Evolutionary conservation across 2,113 vertebrate genomes (phyloP).

Genomic region (Myrmophylax atrothorax): DNA sequence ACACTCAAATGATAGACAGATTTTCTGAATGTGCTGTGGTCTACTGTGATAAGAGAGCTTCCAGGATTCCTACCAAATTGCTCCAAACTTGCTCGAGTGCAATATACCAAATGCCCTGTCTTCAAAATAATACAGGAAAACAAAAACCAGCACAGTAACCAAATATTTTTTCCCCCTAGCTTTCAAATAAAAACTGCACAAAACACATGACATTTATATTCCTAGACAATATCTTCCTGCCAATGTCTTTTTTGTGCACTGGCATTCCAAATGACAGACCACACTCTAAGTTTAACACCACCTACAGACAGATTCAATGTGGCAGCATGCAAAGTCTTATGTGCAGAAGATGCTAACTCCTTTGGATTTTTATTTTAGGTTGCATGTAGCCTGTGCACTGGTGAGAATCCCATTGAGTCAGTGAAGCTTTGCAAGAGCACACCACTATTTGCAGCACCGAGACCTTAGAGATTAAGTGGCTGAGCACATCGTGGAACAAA

Average conservation of each 20-base stretch:
- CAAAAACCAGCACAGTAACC: neutral
- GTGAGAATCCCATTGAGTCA: slow-evolving; percentile 1
- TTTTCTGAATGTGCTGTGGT: slow-evolving; percentile 75
- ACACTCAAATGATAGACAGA: slow-evolving; percentile 78
- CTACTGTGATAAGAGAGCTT: slow-evolving; percentile 69
- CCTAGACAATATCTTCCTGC: slow-evolving; percentile 16
- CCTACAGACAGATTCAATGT: neutral
- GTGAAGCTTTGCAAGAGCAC: neutral
- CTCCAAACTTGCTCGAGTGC: slow-evolving; percentile 62
- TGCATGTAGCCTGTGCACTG: neutral
- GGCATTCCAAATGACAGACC: slow-evolving; percentile 21
- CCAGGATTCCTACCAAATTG: slow-evolving; percentile 64
- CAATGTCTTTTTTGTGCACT: slow-evolving; percentile 34
- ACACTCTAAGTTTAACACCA: slow-evolving; percentile 27
- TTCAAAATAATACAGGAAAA: slow-evolving; percentile 18
- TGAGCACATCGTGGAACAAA: neutral
- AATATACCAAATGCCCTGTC: slow-evolving; percentile 46
- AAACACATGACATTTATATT: slow-evolving; percentile 39
- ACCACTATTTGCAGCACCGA: neutral
- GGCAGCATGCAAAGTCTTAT: neutral
- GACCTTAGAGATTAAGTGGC: neutral
- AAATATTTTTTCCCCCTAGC: neutral
- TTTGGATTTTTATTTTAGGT: neutral
- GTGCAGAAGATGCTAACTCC: neutral
- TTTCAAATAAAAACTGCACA: slow-evolving; percentile 18